These are phyloP conservation scores for Aulostomus chinensis DNA, from an alignment of 2,797 vertebrate species.

Conservation along the genomic window DNA sequence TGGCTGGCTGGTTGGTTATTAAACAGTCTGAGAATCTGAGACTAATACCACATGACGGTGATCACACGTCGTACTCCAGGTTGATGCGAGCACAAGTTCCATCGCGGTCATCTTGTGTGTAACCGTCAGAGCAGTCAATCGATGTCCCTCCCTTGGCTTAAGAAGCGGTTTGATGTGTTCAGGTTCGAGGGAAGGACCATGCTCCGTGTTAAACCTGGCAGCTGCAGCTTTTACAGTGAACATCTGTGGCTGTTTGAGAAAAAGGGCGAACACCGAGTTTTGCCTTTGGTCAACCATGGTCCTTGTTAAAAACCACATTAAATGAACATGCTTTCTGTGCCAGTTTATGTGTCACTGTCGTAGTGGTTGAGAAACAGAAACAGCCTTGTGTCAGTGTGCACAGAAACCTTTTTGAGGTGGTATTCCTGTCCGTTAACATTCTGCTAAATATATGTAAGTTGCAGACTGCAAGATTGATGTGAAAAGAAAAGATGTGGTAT, in stretches of 20 bases:
- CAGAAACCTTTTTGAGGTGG: too few species aligned
- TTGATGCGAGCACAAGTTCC: too few species aligned
- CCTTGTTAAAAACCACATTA: slow-evolving; percentile 20
- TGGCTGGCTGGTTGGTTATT: slow-evolving; percentile 12
- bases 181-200: slow-evolving; percentile 4
- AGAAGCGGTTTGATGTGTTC: slow-evolving; percentile 25
- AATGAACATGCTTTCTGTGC: slow-evolving; percentile 5
- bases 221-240: slow-evolving; percentile 14
- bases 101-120: too few species aligned
- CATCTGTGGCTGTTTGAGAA: slow-evolving; percentile 26
- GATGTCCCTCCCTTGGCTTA: too few species aligned
- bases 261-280: slow-evolving; percentile 4
- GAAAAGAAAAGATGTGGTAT: too few species aligned
- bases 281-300: slow-evolving; percentile 5
- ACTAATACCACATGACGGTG: not conserved
- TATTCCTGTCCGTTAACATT: too few species aligned
- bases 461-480: too few species aligned
- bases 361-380: not conserved
- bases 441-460: too few species aligned
- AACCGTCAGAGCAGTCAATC: slow-evolving; percentile 2
- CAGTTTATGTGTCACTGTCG: slow-evolving; percentile 3
- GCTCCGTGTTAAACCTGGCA: slow-evolving; percentile 8
- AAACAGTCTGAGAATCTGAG: slow-evolving; percentile 21
- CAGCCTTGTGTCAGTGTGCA: not conserved
- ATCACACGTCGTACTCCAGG: too few species aligned